phyloP scores from a whole-genome alignment of 2,113 vertebrate species.

The Anas platyrhynchos region DNA sequence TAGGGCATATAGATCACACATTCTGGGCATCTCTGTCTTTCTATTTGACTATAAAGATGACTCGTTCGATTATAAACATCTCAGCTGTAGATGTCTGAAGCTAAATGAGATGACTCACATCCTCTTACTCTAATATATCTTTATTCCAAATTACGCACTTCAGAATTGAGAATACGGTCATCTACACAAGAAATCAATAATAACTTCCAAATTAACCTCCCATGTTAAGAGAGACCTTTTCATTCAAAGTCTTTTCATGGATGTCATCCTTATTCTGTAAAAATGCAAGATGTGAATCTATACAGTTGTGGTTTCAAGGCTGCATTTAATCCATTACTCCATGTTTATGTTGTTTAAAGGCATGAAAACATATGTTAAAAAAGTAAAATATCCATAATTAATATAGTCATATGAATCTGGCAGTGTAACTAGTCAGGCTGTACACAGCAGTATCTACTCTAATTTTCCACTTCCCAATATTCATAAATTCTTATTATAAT shows the following conservation, averaged over 20 bases:
- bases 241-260: slow-evolving; percentile 46
- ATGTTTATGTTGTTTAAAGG: slow-evolving; percentile 10
- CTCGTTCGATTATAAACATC: slow-evolving; percentile 56
- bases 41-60: slow-evolving; percentile 42
- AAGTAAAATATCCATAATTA: slow-evolving; percentile 55
- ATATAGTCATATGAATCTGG: slow-evolving; percentile 34
- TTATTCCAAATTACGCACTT: slow-evolving; percentile 64
- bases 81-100: slow-evolving; percentile 52
- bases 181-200: slow-evolving; percentile 46
- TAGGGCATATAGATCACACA: slow-evolving; percentile 12
- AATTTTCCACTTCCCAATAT: slow-evolving; percentile 46
- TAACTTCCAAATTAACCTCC: slow-evolving; percentile 62
- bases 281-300: slow-evolving; percentile 34
- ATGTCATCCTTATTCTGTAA: slow-evolving; percentile 37
- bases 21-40: not conserved
- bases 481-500: slow-evolving; percentile 51
- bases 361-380: slow-evolving; percentile 18
- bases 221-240: slow-evolving; percentile 3
- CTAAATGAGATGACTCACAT: slow-evolving; percentile 57
- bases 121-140: slow-evolving; percentile 58
- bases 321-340: slow-evolving; percentile 53
- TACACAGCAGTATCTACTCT: slow-evolving; percentile 29
- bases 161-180: slow-evolving; percentile 49
- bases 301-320: slow-evolving; percentile 39
- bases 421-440: slow-evolving; percentile 31